phyloP scores from a whole-genome alignment of 2,113 vertebrate species.

The Apaloderma vittatum region DNA sequence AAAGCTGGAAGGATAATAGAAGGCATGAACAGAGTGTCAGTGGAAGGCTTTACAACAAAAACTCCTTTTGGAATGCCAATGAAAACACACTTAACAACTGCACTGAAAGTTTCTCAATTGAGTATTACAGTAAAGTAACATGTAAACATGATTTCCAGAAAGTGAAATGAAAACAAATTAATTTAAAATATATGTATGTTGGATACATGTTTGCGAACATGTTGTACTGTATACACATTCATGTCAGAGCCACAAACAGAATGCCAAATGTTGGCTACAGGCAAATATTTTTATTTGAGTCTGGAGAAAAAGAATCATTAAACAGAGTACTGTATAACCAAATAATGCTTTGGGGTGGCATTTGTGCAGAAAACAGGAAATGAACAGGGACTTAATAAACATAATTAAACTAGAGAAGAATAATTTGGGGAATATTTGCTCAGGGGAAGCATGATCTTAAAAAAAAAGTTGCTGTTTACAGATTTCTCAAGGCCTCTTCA shows the following conservation, averaged over 20 bases:
- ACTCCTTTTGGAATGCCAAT: constrained; percentile 20
- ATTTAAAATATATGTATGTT: not conserved
- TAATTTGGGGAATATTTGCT: constrained; percentile 40
- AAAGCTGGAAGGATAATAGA: constrained; percentile 72
- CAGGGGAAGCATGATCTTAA: constrained; percentile 14
- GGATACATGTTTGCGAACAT: not conserved
- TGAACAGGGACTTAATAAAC: constrained; percentile 53
- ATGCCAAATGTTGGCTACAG: not conserved
- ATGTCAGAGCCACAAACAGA: not conserved
- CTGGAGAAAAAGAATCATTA: constrained; percentile 26
- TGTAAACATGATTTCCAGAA: constrained; percentile 49
- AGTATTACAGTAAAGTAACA: constrained; percentile 37
- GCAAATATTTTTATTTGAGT: constrained; percentile 46
- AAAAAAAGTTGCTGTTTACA: constrained; percentile 64
- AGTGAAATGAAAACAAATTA: constrained; percentile 50
- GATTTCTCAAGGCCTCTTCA: constrained; percentile 59
- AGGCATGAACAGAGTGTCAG: constrained; percentile 65
- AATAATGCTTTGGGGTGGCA: constrained; percentile 17
- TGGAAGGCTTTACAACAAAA: constrained; percentile 57
- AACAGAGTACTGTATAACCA: constrained; percentile 26
- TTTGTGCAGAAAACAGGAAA: constrained; percentile 64
- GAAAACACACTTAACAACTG: constrained; percentile 63
- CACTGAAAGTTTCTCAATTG: constrained; percentile 61
- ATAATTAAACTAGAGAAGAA: constrained; percentile 54
- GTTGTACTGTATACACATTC: not conserved